Base-by-base conservation (phyloP, 2,113 vertebrate species). In the Aegithalos caudatus region DNA sequence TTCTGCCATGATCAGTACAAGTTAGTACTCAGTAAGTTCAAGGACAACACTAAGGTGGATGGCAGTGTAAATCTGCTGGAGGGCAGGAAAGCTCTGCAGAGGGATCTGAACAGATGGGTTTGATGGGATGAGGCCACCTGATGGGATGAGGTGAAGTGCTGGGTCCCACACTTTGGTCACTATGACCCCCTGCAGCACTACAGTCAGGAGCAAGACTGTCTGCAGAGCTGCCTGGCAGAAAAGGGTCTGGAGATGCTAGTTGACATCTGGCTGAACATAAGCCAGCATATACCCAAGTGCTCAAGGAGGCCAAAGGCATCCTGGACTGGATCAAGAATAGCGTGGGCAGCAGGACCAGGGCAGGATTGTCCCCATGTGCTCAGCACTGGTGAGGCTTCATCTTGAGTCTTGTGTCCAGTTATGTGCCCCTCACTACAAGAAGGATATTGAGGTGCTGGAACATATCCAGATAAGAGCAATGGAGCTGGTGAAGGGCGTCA, bases 151-250 rank as follows among this genome's bases (percentile, higher is more conserved):
- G 14, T 54, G 24, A 19, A 20, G 17, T 15, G 6, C n/a, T 17
- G 10, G 38, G 6, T 40, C 28, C 29, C 35, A 29, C 19, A 8
- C 25, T 60, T 53, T 25, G n/a, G 24, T 47, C 24, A 15, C 14
- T 21, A 27, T 4, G 4, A 25, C 3, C 7, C 4, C 6, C 2
- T 22, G n/a, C 21, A 61, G 21, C 2, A 5, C 20, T 18, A 35
- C 12, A 17, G 24, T 4, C 29, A 53, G 20, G 28, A 31, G 28
- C 10, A 58, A 25, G 69, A 74, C 20, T 14, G 28, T 15, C 33
- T 51, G 45, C 35, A 51, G 29, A 20, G 10, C 22, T 58, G 23
- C 33, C 16, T n/a, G 33, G 10, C 7, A 45, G 28, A 53, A 45
- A 53, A 81, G 10, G 6, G 15, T 19, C 38, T n/a, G 51, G 23